These are phyloP conservation scores for Athripsodes cinereus DNA, from an alignment of 2,888 invertebrate genomes.

Conservation along the genomic window DNA sequence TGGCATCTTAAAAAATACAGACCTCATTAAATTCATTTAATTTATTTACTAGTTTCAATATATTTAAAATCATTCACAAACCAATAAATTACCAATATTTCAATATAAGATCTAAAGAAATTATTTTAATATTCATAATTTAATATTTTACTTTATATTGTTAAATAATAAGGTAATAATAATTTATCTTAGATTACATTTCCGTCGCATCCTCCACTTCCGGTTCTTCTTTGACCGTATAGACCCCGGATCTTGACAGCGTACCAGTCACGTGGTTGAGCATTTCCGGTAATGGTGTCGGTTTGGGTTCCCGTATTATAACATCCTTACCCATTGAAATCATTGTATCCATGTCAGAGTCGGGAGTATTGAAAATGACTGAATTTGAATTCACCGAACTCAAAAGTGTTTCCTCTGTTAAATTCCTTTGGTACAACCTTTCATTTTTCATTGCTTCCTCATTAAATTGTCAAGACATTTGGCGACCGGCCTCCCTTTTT, in stretches of 20 bases:
- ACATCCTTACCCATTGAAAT: slow-evolving; percentile 19
- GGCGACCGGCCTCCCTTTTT: slow-evolving; percentile 34
- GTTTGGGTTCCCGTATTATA: slow-evolving; percentile 34
- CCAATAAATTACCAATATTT: no score
- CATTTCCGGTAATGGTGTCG: slow-evolving; percentile 42
- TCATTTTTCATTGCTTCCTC: slow-evolving; percentile 21
- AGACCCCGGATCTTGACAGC: slow-evolving; percentile 37
- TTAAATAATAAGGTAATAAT: neutral
- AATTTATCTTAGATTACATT: slow-evolving; percentile 33
- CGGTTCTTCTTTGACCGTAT: slow-evolving; percentile 37
- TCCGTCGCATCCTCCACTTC: slow-evolving; percentile 43
- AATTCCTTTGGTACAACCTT: slow-evolving; percentile 32
- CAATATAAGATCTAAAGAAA: no score
- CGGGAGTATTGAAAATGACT: slow-evolving; percentile 22
- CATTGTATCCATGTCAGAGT: slow-evolving; percentile 21
- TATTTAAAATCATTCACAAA: no score
- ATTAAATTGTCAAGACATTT: slow-evolving; percentile 25
- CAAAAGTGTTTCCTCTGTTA: slow-evolving; percentile 43
- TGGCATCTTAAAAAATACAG: no score
- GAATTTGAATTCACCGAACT: slow-evolving; percentile 34
- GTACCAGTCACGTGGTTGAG: slow-evolving; percentile 40
- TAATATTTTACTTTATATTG: neutral
- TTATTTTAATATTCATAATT: neutral
- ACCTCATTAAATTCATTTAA: no score
- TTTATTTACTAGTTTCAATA: no score